These are phyloP conservation scores for Syngnathus rostellatus DNA, from an alignment of 2,797 vertebrate species.

Conservation along the genomic window DNA sequence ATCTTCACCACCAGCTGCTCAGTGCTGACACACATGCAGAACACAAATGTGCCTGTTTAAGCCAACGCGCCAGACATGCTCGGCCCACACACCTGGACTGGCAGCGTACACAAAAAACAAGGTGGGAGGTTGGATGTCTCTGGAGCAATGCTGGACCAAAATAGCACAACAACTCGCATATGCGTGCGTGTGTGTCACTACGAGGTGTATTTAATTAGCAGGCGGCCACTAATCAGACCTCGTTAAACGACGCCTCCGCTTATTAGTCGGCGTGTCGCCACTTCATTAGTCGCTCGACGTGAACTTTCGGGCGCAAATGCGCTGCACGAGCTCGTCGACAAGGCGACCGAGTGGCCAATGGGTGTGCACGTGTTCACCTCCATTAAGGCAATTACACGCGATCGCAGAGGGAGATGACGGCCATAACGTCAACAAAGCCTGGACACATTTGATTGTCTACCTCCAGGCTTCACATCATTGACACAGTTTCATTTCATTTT, in stretches of 20 bases:
- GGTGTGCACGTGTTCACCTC: slow-evolving; percentile 15
- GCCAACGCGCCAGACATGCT: slow-evolving; percentile 28
- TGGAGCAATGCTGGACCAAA: slow-evolving; percentile 17
- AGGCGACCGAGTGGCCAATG: slow-evolving; percentile 19
- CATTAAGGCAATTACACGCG: neutral
- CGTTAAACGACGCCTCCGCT: slow-evolving; percentile 56
- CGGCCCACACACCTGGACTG: slow-evolving; percentile 35
- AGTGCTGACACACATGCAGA: slow-evolving; percentile 57
- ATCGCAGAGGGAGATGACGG: neutral
- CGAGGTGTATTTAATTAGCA: slow-evolving; percentile 61
- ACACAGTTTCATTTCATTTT: too few relatives aligned
- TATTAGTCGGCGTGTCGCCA: slow-evolving; percentile 61
- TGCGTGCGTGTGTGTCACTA: slow-evolving; percentile 16
- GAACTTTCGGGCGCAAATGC: slow-evolving; percentile 29
- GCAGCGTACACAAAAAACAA: slow-evolving; percentile 17
- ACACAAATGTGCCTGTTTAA: slow-evolving; percentile 12
- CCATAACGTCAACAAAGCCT: slow-evolving; percentile 21
- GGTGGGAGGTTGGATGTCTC: slow-evolving; percentile 34
- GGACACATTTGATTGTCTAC: neutral
- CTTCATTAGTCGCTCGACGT: slow-evolving; percentile 59
- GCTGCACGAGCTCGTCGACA: slow-evolving; percentile 13
- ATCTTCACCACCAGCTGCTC: slow-evolving; percentile 89
- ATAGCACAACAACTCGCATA: slow-evolving; percentile 4
- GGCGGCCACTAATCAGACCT: slow-evolving; percentile 65
- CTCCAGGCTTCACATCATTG: too few relatives aligned